Conservation (phyloP, 35 echinoderm and acorn worm genomes). For the Stichopus chloronotus region DNA sequence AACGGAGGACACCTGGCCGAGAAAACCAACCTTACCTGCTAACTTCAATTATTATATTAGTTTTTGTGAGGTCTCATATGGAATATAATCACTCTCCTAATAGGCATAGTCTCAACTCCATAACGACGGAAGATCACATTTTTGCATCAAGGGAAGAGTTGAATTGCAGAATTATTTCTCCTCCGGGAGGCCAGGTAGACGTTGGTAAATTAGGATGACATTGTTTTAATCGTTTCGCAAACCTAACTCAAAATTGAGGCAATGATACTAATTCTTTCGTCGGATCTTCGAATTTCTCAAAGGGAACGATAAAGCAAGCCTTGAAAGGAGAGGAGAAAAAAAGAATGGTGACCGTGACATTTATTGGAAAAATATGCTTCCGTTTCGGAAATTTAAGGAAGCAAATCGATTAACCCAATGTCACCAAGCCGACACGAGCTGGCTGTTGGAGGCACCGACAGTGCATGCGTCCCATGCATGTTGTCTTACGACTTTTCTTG, state of each 20-base stretch:
- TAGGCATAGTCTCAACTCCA: background rate
- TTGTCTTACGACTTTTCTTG: no score
- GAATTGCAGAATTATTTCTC: slow-evolving; percentile 43
- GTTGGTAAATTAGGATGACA: slow-evolving; percentile 24
- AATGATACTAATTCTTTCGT: slow-evolving; percentile 1
- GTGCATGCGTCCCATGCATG: no score
- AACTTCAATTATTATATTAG: background rate
- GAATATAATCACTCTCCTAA: background rate
- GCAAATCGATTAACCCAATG: background rate
- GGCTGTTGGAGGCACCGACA: no score
- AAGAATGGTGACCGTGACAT: slow-evolving; percentile 30
- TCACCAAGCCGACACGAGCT: no score
- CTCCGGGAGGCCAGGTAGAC: slow-evolving; percentile 8
- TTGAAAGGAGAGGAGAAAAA: background rate
- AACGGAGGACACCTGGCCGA: slow-evolving; percentile 5
- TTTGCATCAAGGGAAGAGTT: slow-evolving; percentile 14
- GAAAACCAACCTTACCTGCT: background rate
- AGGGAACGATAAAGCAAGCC: slow-evolving; percentile 21
- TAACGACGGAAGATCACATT: background rate
- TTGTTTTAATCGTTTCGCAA: background rate
- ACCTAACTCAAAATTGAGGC: background rate
- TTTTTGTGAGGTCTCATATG: background rate
- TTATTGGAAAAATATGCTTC: background rate
- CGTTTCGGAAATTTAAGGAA: background rate
- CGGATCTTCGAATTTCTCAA: slow-evolving; percentile 26